Evolutionary conservation across 2,113 vertebrate species (phyloP), one percentile per base, ranked within the genome.

Genomic region (Riparia riparia): DNA sequence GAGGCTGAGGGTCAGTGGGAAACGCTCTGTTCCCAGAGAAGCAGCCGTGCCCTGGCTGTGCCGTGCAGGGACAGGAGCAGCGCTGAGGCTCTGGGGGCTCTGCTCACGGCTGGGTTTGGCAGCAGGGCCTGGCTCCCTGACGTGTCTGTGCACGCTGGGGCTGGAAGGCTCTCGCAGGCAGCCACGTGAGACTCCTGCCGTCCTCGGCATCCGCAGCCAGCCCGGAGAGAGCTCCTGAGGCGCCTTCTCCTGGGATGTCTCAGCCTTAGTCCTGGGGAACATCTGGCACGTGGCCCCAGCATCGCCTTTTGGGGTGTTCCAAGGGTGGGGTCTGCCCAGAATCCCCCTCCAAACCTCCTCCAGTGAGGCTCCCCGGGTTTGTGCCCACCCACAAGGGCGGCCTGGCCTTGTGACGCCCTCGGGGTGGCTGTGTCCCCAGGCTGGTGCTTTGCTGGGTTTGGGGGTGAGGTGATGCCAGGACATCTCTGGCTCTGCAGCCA

Each of bases 11-110:
- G 42, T 14, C 4, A 0, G 4, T 24, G 71, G 74, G 86, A 29
- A 25, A 2, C 1, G 12, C 47, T 29, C 34, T 2, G 0, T 6
- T 37, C 44, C 57, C 1, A 0, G n/a, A 70, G 76, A 4, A 89
- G 17, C 6, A 24, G 49, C 76, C 3, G 0, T 71, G 82, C 26
- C 50, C 39, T 51, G 3, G 1, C 28, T 7, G 32, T 70, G 79
- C 73, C 0, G 0, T 10, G 73, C 12, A 6, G 58, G 54, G n/a
- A 76, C 32, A 32, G 68, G 26, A 56, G 57, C 15, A 0, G 31
- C 34, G 86, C 45, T 65, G 72, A 22, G 85, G 10, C 69, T 37
- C 69, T 4, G 4, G 41, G 16, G 72, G 65, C 39, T 74, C 74
- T 71, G 87, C 92, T 74, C 73, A 24, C 2, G 0, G 2, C 4